These are phyloP conservation scores for Nebria salina DNA, from an alignment of 2,888 invertebrate species.

Conservation along the genomic window DNA sequence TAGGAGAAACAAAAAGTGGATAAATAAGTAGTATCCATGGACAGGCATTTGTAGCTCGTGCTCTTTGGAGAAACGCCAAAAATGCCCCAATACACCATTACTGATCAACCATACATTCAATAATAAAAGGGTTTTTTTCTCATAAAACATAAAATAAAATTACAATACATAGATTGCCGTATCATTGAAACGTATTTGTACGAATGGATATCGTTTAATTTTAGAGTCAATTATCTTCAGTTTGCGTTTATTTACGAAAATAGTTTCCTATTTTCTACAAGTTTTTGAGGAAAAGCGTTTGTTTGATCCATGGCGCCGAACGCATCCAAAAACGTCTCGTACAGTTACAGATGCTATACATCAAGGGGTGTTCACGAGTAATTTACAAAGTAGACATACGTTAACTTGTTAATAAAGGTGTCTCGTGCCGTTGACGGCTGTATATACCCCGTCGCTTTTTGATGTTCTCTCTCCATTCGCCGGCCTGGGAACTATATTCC, in stretches of 20 bases:
- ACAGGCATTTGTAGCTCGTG: background rate
- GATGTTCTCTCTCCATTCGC: conserved; percentile 21
- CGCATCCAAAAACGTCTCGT: conserved; percentile 8
- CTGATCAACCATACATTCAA: too few relatives aligned
- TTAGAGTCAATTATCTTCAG: too few relatives aligned
- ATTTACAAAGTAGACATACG: conserved; percentile 47
- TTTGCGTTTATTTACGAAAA: too few relatives aligned
- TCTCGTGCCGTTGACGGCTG: conserved; percentile 32
- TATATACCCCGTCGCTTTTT: conserved; percentile 36
- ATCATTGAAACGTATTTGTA: too few relatives aligned
- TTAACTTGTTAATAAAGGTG: conserved; percentile 47
- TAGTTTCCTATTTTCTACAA: too few relatives aligned
- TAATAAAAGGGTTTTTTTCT: too few relatives aligned
- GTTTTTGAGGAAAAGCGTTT: too few relatives aligned
- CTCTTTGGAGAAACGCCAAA: background rate
- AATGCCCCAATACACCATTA: background rate
- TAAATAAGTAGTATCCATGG: background rate
- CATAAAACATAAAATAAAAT: too few relatives aligned
- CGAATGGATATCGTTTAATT: too few relatives aligned
- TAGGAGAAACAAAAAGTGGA: background rate
- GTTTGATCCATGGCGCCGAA: background rate
- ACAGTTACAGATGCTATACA: conserved; percentile 30
- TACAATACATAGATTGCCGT: too few relatives aligned
- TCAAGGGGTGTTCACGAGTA: conserved; percentile 44
- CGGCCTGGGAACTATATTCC: background rate